Evolutionary conservation across 2,888 invertebrate genomes (phyloP).

Genomic region (Marasmarcha lunaedactyla): DNA sequence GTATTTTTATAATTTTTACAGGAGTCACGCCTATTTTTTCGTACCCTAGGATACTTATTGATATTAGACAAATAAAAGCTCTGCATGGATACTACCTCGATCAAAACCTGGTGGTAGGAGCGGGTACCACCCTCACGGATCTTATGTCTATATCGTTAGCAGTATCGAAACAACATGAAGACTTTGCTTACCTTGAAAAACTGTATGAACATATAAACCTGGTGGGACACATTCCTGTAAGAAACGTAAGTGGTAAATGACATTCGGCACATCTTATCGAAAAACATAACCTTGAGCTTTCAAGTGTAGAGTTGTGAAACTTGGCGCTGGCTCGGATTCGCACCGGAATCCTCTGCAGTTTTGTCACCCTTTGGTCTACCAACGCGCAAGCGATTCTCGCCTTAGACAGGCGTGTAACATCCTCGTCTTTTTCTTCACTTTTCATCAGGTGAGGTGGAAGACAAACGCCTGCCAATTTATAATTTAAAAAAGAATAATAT

Average conservation of each 20-base stretch:
- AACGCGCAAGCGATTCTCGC: too few species aligned
- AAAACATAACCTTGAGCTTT: not conserved
- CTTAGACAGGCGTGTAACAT: too few species aligned
- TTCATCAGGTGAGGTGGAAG: too few species aligned
- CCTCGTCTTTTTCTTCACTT: too few species aligned
- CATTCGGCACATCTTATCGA: not conserved
- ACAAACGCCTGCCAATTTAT: too few species aligned
- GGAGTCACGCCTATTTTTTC: conserved; percentile 51
- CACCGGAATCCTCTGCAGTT: too few species aligned
- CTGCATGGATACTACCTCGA: conserved; percentile 52
- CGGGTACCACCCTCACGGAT: conserved; percentile 67
- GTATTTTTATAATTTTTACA: conserved; percentile 20
- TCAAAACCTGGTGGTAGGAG: conserved; percentile 67
- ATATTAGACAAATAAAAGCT: conserved; percentile 69
- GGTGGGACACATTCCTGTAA: conserved; percentile 79
- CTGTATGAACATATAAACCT: conserved; percentile 75
- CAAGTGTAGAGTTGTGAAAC: not conserved
- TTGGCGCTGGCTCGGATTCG: too few species aligned
- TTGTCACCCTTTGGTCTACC: too few species aligned
- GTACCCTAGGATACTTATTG: conserved; percentile 70
- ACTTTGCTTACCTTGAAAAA: conserved; percentile 70
- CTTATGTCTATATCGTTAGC: conserved; percentile 59
- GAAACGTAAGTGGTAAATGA: conserved; percentile 71
- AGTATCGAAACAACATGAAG: conserved; percentile 29
- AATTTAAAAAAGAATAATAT: too few species aligned